Base-by-base conservation (phyloP, 2,797 vertebrate species). In the Sebastiscus albofasciatus region DNA sequence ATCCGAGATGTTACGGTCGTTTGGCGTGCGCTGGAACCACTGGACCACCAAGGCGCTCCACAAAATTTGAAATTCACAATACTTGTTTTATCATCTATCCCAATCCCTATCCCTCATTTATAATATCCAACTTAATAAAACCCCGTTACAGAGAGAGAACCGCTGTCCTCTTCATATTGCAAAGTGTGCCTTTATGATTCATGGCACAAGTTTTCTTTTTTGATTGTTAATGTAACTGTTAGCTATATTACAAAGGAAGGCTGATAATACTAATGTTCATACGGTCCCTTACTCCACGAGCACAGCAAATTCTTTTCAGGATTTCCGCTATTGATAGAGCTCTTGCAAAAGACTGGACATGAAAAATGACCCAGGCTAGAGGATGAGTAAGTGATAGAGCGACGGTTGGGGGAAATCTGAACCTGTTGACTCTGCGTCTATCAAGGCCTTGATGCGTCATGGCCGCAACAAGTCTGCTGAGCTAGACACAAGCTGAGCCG, bases 381-480 rank as follows among this genome's bases (percentile, higher is more conserved):
- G 8, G 7, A 77, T 22, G 64, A 82, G 86, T 87, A 90, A 88
- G 75, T 65, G 72, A 52, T 29, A n/a, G 18, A 69, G 33, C 29
- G 8, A 1, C 12, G 26, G 54, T 11, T 62, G 56, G 56, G 42
- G 42, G 24, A 80, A 77, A 59, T 68, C 8, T 82, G 83, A 91
- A 89, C 77, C 73, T 76, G 85, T 78, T 89, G 87, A 91, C 83
- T 72, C 61, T 3, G 81, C 67, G 42, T 49, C 54, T 49, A n/a
- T 34, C 65, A 8, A 6, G 33, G 24, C 73, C 61, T 68, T 2
- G 22, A 72, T 64, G 73, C 16, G 8, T 83, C 80, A 26, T 24
- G 60, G 77, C 72, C 60, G 36, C 62, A 39, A 65, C 64, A 27
- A 16, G 67, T 86, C 71, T 77, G 75, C 70, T 77, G 75, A 91